Percentiles rank a stretch among this genome's conserved stretches.
phyloP scores from a whole-genome alignment of 2,888 invertebrate species.

The Syrphus vitripennis region DNA sequence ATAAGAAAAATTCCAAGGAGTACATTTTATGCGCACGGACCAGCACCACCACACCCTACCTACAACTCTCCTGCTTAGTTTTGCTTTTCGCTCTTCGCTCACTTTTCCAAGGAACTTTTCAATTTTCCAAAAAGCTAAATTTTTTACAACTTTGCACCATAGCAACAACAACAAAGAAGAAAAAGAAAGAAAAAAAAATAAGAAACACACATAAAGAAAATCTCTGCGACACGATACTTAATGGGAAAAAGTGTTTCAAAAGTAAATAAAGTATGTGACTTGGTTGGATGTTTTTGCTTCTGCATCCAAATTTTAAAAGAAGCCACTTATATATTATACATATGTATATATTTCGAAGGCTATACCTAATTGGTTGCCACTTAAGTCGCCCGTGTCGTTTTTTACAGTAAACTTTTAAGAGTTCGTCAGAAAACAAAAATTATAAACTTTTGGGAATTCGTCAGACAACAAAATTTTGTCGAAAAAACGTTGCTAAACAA shows the following conservation, averaged over 20 bases:
- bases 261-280: neutral
- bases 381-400: too few relatives aligned
- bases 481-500: too few relatives aligned
- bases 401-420: too few relatives aligned
- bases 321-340: too few relatives aligned
- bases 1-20: neutral
- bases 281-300: neutral
- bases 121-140: conserved; percentile 23
- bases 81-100: neutral
- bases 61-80: neutral
- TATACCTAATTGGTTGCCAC: too few relatives aligned
- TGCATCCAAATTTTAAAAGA: too few relatives aligned
- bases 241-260: neutral
- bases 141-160: conserved; percentile 9
- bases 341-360: too few relatives aligned
- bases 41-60: neutral
- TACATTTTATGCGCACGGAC: conserved; percentile 5
- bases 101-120: neutral
- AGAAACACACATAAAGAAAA: neutral
- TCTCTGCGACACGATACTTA: neutral
- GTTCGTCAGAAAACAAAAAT: too few relatives aligned
- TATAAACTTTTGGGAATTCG: too few relatives aligned
- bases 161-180: neutral
- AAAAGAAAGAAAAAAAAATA: neutral
- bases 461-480: too few relatives aligned